phyloP scores from a whole-genome alignment of 2,113 vertebrate genomes.

The Chitala chitala region DNA sequence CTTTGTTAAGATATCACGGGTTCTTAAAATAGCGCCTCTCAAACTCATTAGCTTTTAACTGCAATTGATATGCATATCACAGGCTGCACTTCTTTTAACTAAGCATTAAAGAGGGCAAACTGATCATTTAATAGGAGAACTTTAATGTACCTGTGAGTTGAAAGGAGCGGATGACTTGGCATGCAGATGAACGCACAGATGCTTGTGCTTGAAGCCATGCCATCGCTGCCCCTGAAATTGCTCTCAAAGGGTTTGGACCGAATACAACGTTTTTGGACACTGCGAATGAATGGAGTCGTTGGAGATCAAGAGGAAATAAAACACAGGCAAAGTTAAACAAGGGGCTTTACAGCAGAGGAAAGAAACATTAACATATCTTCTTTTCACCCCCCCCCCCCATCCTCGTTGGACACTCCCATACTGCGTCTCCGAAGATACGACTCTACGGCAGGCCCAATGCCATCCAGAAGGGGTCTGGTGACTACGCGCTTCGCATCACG shows the following conservation, averaged over 20 bases:
- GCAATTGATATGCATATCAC: slow-evolving; percentile 12
- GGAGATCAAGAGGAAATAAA: not conserved
- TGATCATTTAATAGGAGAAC: not conserved
- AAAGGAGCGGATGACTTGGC: no score
- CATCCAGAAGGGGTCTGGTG: slow-evolving; percentile 86
- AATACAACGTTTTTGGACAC: not conserved
- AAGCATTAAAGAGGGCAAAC: slow-evolving; percentile 1
- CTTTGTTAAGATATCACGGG: slow-evolving; percentile 22
- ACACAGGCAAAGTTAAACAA: no score
- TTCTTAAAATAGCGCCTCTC: slow-evolving; percentile 19
- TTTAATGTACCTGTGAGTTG: no score
- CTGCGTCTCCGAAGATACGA: slow-evolving; percentile 66
- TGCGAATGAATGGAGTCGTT: no score
- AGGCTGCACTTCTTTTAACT: not conserved
- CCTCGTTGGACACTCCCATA: not conserved
- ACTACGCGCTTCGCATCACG: slow-evolving; percentile 95
- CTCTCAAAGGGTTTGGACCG: not conserved
- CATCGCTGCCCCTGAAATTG: no score
- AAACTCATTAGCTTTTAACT: slow-evolving; percentile 18
- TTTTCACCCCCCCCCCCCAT: not conserved
- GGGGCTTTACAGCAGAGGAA: no score
- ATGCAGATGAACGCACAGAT: not conserved
- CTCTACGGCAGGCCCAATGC: slow-evolving; percentile 91
- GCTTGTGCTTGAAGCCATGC: not conserved
- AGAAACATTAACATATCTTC: slow-evolving; percentile 1